Conservation (phyloP, 2,113 vertebrate species). For the Cervus canadensis region DNA sequence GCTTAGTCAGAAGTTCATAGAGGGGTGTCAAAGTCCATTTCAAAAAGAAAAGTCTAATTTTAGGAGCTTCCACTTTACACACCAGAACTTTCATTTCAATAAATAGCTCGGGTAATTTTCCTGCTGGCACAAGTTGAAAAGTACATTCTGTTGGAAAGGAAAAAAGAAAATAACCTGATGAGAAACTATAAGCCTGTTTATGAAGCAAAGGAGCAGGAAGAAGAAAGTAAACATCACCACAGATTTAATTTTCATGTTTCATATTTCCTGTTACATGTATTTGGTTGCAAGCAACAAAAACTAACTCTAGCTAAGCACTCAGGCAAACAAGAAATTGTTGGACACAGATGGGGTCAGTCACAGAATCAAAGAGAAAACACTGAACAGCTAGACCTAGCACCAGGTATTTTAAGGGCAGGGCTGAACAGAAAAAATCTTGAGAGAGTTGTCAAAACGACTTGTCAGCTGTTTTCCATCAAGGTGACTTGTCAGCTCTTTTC, state of each 20-base stretch:
- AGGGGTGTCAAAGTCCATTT: not conserved
- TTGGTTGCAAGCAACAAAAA: not conserved
- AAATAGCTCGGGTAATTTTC: not conserved
- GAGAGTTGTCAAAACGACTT: not conserved
- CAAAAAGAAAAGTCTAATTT: not conserved
- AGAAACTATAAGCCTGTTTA: not conserved
- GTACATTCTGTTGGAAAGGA: not conserved
- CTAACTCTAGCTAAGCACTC: not conserved
- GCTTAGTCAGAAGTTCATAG: not conserved
- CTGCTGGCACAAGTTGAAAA: not conserved
- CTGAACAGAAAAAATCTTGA: not conserved
- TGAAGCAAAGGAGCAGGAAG: not conserved
- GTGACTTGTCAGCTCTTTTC: not conserved
- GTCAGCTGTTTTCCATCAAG: not conserved
- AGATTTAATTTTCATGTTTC: not conserved
- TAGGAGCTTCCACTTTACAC: not conserved
- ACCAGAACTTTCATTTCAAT: not conserved
- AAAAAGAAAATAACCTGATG: not conserved
- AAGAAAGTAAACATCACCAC: not conserved
- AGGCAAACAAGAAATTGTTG: not conserved
- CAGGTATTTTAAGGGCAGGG: not conserved
- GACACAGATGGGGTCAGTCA: not conserved
- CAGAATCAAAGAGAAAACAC: not conserved
- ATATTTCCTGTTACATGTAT: not conserved
- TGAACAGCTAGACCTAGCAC: not conserved